These are phyloP conservation scores for Drosophila subobscura DNA, from an alignment of 1,140 invertebrate genomes.

Conservation along the genomic window DNA sequence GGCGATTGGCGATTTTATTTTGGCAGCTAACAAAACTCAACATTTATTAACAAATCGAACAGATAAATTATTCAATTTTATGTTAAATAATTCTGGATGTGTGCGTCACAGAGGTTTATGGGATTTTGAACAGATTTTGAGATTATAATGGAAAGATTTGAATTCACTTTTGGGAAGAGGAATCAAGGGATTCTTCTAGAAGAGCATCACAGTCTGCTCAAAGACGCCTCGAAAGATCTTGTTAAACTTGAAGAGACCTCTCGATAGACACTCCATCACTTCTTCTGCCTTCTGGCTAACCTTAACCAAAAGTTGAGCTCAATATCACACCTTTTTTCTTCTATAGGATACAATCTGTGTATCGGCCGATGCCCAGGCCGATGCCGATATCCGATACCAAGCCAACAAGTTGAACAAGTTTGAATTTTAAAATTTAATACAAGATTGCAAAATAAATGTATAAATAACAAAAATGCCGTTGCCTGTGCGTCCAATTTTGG, in stretches of 20 bases:
- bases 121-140: neutral
- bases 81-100: conserved; percentile 40
- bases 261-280: no score
- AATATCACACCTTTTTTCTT: conserved; percentile 33
- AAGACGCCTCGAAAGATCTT: no score
- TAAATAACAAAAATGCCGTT: conserved; percentile 19
- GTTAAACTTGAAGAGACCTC: no score
- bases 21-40: neutral
- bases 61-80: conserved; percentile 41
- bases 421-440: conserved; percentile 35
- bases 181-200: no score
- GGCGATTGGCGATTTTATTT: conserved; percentile 14
- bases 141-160: conserved; percentile 32
- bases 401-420: conserved; percentile 39
- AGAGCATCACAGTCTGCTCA: no score
- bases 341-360: neutral
- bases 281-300: no score
- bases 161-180: no score
- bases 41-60: conserved; percentile 3
- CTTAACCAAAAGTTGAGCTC: conserved; percentile 27
- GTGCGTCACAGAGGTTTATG: conserved; percentile 26
- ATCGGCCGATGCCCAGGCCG: no score
- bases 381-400: no score
- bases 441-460: conserved; percentile 41
- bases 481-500: conserved; percentile 6